Base-by-base conservation (phyloP, 2,113 vertebrate species). In the Tretioscincus oriximinensis region DNA sequence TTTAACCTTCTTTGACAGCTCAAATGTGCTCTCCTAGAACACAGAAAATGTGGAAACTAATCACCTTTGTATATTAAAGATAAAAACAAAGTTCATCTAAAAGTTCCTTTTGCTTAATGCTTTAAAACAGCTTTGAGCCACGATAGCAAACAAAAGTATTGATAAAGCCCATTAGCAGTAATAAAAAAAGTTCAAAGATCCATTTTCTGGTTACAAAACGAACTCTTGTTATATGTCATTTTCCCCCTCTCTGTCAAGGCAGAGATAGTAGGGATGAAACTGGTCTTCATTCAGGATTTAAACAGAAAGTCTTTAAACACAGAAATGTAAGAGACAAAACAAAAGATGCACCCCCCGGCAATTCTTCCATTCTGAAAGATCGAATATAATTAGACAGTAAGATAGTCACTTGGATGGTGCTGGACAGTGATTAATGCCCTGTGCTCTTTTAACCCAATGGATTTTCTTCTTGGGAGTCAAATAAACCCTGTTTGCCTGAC, bases 351-450 rank as follows among this genome's bases (percentile, higher is more conserved):
- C 81, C 86, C 90, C 68, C 61, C 66, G 88, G 90, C 83, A 28
- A 51, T 61, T 45, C 1, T 87, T 85, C 89, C 84, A 79, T 90
- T 90, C 86, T 73, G 86, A 91, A 93, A 92, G 85, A 89, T 90
- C 88, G 91, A 92, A 93, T 92, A 90, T 87, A 91, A 92, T 90
- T 86, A 81, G 85, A 92, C 85, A 85, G 87, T 90, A 90, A 88
- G 84, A 91, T 88, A 90, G 85, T 90, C 91, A 76, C 74, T 88
- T 85, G 78, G 82, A 93, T 86, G 87, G 84, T 83, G 76, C n/a
- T 16, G 7, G 70, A 89, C 76, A 89, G 16, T 92, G 85, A 94
- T 93, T 92, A 93, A 95, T 84, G 82, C 1, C 54, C 45, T 87
- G 35, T 51, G 29, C 80, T 85, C 77, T 73, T 82, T 71, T 21